A percentile compares a stretch with the other conserved stretches of the same genome.
phyloP scores from a whole-genome alignment of 2,888 invertebrate genomes.

The Hydrotaea cyrtoneurina region DNA sequence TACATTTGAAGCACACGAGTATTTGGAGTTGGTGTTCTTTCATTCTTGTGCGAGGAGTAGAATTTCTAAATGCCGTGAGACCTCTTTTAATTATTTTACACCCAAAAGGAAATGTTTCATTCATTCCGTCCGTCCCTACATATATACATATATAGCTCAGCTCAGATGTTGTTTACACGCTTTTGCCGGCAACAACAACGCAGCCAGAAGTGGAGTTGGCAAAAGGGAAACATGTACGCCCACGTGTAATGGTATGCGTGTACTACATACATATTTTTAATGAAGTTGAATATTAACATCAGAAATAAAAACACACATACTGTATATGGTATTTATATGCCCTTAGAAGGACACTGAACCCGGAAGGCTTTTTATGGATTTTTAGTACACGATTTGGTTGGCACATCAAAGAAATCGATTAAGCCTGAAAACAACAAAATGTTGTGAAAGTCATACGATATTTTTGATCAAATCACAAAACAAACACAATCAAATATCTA shows the following conservation, averaged over 20 bases:
- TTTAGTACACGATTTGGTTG: slow-evolving; percentile 1
- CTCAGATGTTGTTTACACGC: slow-evolving; percentile 19
- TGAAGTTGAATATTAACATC: slow-evolving; percentile 61
- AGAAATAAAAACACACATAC: not conserved
- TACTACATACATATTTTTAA: slow-evolving; percentile 46
- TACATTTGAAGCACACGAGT: slow-evolving; percentile 49
- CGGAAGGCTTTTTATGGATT: slow-evolving; percentile 23
- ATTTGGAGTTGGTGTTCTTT: slow-evolving; percentile 38
- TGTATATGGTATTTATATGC: slow-evolving; percentile 2
- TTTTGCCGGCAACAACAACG: not conserved
- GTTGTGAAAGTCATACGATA: not conserved
- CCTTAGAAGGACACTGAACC: slow-evolving; percentile 25
- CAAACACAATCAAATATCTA: too few species aligned
- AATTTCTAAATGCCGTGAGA: slow-evolving; percentile 64
- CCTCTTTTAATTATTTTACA: slow-evolving; percentile 67
- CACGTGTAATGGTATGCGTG: slow-evolving; percentile 37
- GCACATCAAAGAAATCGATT: slow-evolving; percentile 10
- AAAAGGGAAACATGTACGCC: not conserved
- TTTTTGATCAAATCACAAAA: not conserved
- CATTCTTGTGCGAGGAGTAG: slow-evolving; percentile 38
- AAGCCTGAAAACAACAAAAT: not conserved
- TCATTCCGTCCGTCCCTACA: slow-evolving; percentile 3
- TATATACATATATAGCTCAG: not conserved
- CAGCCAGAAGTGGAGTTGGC: not conserved
- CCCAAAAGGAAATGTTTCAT: slow-evolving; percentile 67